These are phyloP conservation scores for Hemitrygon akajei DNA, from an alignment of 2,797 vertebrate species.

Conservation along the genomic window DNA sequence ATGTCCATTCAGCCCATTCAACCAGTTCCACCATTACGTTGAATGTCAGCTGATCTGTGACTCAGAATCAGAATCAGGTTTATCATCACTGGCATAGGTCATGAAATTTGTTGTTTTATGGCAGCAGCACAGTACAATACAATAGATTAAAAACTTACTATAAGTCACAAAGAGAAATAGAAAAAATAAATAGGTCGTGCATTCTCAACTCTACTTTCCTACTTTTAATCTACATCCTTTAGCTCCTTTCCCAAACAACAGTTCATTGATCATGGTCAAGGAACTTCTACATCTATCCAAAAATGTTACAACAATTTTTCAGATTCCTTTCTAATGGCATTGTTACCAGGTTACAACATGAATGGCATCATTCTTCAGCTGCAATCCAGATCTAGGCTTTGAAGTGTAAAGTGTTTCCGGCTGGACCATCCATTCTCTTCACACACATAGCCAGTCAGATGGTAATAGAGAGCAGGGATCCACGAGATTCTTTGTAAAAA, in stretches of 20 bases:
- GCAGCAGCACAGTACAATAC: no score
- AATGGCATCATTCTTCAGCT: neutral
- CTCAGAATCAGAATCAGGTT: no score
- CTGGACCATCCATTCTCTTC: neutral
- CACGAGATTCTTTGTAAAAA: neutral
- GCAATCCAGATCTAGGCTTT: neutral
- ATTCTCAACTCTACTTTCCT: neutral
- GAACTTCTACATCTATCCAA: no score
- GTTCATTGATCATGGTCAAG: neutral
- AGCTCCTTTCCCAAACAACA: neutral
- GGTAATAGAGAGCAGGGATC: neutral
- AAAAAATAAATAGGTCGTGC: no score
- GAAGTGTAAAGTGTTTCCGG: neutral
- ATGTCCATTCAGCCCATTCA: neutral
- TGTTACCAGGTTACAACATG: neutral
- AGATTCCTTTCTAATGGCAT: neutral
- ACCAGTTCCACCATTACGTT: neutral
- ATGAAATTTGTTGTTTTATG: no score
- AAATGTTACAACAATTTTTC: neutral
- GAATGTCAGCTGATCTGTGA: neutral
- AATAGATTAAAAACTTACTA: no score
- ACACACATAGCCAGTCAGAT: neutral
- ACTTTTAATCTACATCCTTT: neutral
- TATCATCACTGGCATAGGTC: no score
- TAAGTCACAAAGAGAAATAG: no score